Evolutionary conservation across 2,888 invertebrate species (phyloP).

Genomic region (Trilocha varians): DNA sequence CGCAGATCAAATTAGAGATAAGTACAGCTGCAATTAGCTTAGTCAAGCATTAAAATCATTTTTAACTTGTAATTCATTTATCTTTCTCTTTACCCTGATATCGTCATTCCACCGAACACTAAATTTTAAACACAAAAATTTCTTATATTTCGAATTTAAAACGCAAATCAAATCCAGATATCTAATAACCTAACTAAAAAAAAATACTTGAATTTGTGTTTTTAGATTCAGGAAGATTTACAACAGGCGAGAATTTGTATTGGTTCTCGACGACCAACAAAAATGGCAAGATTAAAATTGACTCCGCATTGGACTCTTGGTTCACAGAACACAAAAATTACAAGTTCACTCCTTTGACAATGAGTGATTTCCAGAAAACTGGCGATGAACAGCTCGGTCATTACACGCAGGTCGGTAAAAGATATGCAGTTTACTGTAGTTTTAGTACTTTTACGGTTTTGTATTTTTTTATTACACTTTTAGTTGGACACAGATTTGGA

Average conservation of each 20-base stretch:
- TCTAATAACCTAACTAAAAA: not conserved
- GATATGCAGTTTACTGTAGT: not conserved
- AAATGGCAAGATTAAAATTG: slow-evolving; percentile 24
- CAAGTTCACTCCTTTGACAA: slow-evolving; percentile 25
- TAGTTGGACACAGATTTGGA: too few relatives aligned
- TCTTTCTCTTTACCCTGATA: too few relatives aligned
- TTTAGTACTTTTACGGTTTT: too few relatives aligned
- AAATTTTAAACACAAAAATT: too few relatives aligned
- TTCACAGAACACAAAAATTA: slow-evolving; percentile 45
- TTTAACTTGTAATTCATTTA: too few relatives aligned
- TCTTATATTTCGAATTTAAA: not conserved
- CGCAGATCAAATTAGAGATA: too few relatives aligned
- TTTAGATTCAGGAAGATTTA: slow-evolving; percentile 43
- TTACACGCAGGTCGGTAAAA: slow-evolving; percentile 47
- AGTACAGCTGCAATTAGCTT: too few relatives aligned
- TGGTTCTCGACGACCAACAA: slow-evolving; percentile 27
- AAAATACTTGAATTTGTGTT: slow-evolving; percentile 2
- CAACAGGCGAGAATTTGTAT: slow-evolving; percentile 51
- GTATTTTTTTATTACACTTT: too few relatives aligned
- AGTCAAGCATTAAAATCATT: too few relatives aligned
- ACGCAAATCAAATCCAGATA: not conserved
- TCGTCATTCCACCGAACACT: too few relatives aligned
- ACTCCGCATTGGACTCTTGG: slow-evolving; percentile 33
- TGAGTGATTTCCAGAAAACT: slow-evolving; percentile 24
- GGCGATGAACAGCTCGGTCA: slow-evolving; percentile 37